These are phyloP conservation scores for Microcebus griseorufus DNA, from an alignment of 2,113 vertebrate species.

Conservation along the genomic window DNA sequence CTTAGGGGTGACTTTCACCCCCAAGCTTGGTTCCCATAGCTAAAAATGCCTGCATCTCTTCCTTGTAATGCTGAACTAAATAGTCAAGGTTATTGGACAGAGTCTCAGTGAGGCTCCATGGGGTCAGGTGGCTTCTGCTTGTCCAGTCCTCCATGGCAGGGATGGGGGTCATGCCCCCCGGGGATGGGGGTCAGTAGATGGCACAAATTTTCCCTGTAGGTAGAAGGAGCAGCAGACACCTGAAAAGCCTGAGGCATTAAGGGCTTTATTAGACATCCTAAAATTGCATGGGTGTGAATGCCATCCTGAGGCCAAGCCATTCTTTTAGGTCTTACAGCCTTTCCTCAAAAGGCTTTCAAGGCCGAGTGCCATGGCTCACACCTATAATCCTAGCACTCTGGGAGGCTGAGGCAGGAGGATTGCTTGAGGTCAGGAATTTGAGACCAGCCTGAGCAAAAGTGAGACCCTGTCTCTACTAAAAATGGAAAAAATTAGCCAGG, in stretches of 20 bases:
- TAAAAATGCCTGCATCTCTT: background rate
- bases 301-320: no score
- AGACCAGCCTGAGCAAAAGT: no score
- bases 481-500: no score
- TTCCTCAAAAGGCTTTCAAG: background rate
- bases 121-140: background rate
- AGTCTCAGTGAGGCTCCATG: background rate
- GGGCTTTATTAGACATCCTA: background rate
- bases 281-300: background rate
- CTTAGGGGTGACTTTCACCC: background rate
- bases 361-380: no score
- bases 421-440: no score
- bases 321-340: background rate
- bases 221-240: background rate
- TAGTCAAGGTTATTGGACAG: background rate
- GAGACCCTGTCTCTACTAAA: no score
- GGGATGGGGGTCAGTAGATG: no score
- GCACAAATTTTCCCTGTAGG: background rate
- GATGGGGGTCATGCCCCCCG: no score
- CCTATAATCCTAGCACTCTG: no score
- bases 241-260: background rate
- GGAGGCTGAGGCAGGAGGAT: no score
- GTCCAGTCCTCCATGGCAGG: no score
- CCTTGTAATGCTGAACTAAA: background rate
- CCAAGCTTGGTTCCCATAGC: background rate